These are phyloP conservation scores for Romanogobio albipinnatus DNA, from an alignment of 2,113 vertebrate species.

Conservation along the genomic window DNA sequence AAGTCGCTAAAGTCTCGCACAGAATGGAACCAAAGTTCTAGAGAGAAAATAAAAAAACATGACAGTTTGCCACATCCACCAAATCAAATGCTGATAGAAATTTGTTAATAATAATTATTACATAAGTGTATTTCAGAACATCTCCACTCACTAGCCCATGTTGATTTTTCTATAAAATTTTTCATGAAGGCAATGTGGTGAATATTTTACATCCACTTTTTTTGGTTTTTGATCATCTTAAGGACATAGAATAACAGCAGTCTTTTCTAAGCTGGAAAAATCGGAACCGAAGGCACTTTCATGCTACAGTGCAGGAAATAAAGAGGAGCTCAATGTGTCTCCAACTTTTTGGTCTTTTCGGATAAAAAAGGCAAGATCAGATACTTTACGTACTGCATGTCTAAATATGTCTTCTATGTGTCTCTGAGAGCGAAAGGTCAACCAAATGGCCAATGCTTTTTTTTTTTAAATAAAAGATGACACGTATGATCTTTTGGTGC, in stretches of 20 bases:
- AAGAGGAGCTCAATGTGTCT: conserved; percentile 77
- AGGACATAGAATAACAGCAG: conserved; percentile 74
- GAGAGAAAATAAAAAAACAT: conserved; percentile 45
- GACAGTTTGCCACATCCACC: conserved; percentile 42
- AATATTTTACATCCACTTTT: conserved; percentile 75
- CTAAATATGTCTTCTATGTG: conserved; percentile 46
- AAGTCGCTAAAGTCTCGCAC: conserved; percentile 4
- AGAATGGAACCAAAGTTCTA: not conserved
- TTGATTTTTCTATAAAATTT: conserved; percentile 65
- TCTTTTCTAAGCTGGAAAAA: conserved; percentile 92
- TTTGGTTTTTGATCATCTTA: conserved; percentile 87
- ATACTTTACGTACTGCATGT: conserved; percentile 58
- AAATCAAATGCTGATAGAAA: conserved; percentile 62
- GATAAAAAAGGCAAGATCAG: conserved; percentile 86
- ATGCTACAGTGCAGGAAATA: conserved; percentile 90
- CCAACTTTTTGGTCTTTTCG: conserved; percentile 84
- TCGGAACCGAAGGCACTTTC: conserved; percentile 98
- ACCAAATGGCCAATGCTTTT: conserved; percentile 49
- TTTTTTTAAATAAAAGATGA: conserved; percentile 35
- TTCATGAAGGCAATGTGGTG: conserved; percentile 97
- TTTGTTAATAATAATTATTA: conserved; percentile 61
- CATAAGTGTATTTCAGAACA: conserved; percentile 52
- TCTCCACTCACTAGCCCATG: conserved; percentile 60
- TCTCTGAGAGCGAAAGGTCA: conserved; percentile 50
- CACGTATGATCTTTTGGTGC: conserved; percentile 35